Evolutionary conservation across 2,113 vertebrate species (phyloP), one percentile per base, ranked within the genome.

Genomic region (Grammomys surdaster): DNA sequence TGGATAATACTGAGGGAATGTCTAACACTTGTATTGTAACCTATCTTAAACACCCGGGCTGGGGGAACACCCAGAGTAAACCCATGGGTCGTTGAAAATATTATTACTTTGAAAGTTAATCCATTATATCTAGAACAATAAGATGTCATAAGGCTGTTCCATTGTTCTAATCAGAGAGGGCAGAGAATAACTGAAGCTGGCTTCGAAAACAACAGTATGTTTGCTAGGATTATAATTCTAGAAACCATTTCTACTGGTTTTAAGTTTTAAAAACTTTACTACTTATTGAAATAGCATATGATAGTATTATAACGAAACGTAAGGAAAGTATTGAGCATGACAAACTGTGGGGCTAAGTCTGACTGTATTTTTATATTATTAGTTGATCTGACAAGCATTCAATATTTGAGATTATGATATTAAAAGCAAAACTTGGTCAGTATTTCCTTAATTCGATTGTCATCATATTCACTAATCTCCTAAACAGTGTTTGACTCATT

Each of bases 171-270:
- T 65, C 16, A 87, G 33, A 81, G 24, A 16, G 9, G 90, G 56
- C 10, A 78, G 16, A 40, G 7, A 0, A 2, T 12, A 40, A 6
- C 5, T 36, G 16, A 8, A 78, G 51, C 48, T 16, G 0, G 1
- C 40, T 72, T 77, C 1, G 33, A 19, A 7, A 88, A 80, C 5
- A 86, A 3, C 36, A 51, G 10, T 9, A 48, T 56, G 4, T 69
- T 46, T 70, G 1, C 20, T 48, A n/a, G 86, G 33, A 24, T 12
- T 1, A 54, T 72, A 36, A 60, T 82, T 76, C 40, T 63, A 5
- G 7, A 81, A 24, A 7, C 16, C 43, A 46, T 82, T 78, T 91
- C 22, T 8, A 80, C 20, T 91, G 70, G 1, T 7, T 54, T 67
- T 54, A 63, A 7, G 31, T 58, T 9, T 12, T 90, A 46, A 93